Percentiles rank a stretch among this genome's conserved stretches.
These are phyloP conservation scores for Daboia siamensis DNA, from an alignment of 2,113 vertebrate species.

Conservation along the genomic window DNA sequence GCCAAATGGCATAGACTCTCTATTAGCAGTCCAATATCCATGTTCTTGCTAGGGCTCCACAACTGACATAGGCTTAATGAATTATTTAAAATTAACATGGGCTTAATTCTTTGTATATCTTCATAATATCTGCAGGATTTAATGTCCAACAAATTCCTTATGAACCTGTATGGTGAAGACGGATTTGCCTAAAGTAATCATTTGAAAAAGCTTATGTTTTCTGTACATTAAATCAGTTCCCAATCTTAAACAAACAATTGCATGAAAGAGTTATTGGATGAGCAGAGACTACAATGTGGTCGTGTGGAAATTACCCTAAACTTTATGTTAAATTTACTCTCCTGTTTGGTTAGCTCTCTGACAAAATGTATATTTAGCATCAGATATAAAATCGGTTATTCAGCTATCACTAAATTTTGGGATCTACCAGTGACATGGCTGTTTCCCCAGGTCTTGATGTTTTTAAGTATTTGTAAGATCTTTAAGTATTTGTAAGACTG, in stretches of 20 bases:
- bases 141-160: not conserved
- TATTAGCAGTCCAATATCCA: not conserved
- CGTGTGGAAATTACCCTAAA: not conserved
- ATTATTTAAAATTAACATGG: not conserved
- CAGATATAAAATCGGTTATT: not conserved
- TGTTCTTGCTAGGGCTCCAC: not conserved
- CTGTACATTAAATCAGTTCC: not conserved
- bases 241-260: not conserved
- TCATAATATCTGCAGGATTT: not conserved
- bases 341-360: not conserved
- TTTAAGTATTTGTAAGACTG: too few species aligned
- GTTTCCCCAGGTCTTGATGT: not conserved
- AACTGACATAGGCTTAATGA: not conserved
- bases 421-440: not conserved
- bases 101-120: not conserved
- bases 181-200: not conserved
- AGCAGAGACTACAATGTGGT: not conserved
- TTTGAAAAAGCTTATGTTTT: not conserved
- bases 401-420: not conserved
- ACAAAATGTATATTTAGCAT: not conserved
- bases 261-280: not conserved
- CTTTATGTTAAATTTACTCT: not conserved
- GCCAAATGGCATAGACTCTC: too few species aligned
- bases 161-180: not conserved
- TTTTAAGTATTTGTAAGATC: not conserved